These are phyloP conservation scores for Scelioninae gen. 2 DNA, from an alignment of 2,888 invertebrate genomes.

Conservation along the genomic window DNA sequence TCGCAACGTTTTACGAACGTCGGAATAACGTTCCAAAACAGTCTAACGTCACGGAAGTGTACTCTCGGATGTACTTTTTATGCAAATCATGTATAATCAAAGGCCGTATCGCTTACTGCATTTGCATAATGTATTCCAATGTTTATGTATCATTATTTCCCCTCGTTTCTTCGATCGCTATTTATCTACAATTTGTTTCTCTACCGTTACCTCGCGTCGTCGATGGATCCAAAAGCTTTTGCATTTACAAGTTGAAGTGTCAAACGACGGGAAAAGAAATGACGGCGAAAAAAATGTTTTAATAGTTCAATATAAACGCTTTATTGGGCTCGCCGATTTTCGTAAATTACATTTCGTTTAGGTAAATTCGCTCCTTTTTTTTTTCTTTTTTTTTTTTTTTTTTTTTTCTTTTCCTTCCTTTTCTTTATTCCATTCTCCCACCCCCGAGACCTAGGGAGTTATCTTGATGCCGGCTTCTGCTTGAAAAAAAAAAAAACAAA, in stretches of 20 bases:
- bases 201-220: conserved; percentile 44
- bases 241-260: conserved; percentile 54
- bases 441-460: too few species aligned
- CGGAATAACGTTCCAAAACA: too few species aligned
- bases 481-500: too few species aligned
- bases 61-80: conserved; percentile 12
- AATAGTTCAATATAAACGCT: conserved; percentile 37
- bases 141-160: conserved; percentile 58
- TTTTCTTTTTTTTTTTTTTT: too few species aligned
- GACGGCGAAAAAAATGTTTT: conserved; percentile 34
- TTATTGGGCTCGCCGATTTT: conserved; percentile 44
- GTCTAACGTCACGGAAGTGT: too few species aligned
- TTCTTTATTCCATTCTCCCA: too few species aligned
- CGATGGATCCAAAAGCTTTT: conserved; percentile 23
- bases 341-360: conserved; percentile 48
- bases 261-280: too few species aligned
- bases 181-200: conserved; percentile 60
- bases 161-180: conserved; percentile 43
- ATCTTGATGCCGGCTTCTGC: too few species aligned
- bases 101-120: conserved; percentile 27
- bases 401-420: too few species aligned
- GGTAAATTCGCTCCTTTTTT: too few species aligned
- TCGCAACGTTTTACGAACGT: too few species aligned
- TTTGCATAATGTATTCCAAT: conserved; percentile 56
- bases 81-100: conserved; percentile 28